phyloP scores from a whole-genome alignment of 2,888 invertebrate species.

The Metellina segmentata region DNA sequence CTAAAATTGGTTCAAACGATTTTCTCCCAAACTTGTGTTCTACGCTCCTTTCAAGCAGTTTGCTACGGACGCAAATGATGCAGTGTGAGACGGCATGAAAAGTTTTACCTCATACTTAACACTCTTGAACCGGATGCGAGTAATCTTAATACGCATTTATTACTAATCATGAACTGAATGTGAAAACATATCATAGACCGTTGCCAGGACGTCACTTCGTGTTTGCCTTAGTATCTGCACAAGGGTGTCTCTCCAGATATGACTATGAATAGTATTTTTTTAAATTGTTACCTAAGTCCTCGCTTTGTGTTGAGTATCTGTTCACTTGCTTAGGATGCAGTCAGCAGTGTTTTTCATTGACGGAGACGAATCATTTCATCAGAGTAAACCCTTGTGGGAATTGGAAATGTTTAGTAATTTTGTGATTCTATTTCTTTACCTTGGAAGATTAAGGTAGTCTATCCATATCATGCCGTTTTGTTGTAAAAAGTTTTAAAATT shows the following conservation, averaged over 20 bases:
- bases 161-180: conserved; percentile 54
- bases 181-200: conserved; percentile 73
- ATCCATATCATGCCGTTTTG: conserved; percentile 48
- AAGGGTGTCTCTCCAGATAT: conserved; percentile 67
- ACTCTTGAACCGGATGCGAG: not conserved
- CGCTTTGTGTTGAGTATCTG: conserved; percentile 55
- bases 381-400: not conserved
- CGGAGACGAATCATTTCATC: not conserved
- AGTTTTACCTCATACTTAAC: conserved; percentile 43
- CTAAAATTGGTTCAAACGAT: not conserved
- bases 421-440: conserved; percentile 37
- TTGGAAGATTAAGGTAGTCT: conserved; percentile 41
- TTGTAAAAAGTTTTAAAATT: conserved; percentile 21
- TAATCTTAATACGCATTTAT: conserved; percentile 48
- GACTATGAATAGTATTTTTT: conserved; percentile 74
- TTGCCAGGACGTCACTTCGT: conserved; percentile 71
- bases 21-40: conserved; percentile 35
- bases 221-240: conserved; percentile 74
- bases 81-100: not conserved
- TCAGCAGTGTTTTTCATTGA: conserved; percentile 9
- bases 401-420: not conserved
- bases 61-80: conserved; percentile 12
- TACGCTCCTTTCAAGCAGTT: not conserved
- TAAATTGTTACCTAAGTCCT: conserved; percentile 60
- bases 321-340: conserved; percentile 42